These are phyloP conservation scores for Micromesistius poutassou DNA, from an alignment of 2,797 vertebrate genomes.

Conservation along the genomic window DNA sequence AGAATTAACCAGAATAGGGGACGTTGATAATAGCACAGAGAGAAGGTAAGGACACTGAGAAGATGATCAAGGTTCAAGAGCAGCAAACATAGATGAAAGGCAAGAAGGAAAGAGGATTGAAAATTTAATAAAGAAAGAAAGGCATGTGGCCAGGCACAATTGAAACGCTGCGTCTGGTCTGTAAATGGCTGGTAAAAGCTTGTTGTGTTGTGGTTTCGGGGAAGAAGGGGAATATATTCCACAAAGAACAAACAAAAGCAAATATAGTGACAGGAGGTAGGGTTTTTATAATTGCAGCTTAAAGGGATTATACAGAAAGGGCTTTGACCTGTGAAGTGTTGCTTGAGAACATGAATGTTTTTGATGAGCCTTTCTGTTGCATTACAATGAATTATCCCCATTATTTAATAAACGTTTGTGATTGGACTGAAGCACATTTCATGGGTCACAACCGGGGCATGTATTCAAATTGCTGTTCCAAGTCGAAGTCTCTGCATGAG, in stretches of 20 bases:
- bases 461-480: neutral
- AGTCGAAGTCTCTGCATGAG: neutral
- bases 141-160: constrained; percentile 36
- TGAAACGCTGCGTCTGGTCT: constrained; percentile 31
- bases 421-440: neutral
- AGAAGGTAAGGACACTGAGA: constrained; percentile 36
- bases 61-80: constrained; percentile 31
- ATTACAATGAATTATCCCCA: neutral
- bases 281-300: constrained; percentile 24
- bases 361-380: neutral
- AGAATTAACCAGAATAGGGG: constrained; percentile 42
- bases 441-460: neutral
- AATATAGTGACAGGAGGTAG: neutral
- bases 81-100: constrained; percentile 53
- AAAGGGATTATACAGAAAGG: constrained; percentile 46
- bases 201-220: constrained; percentile 7
- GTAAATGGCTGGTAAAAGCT: constrained; percentile 56
- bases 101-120: constrained; percentile 35
- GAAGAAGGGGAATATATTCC: neutral
- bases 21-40: constrained; percentile 46
- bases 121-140: constrained; percentile 54
- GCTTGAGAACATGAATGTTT: neutral
- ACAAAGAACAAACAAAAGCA: neutral
- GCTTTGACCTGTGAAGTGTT: constrained; percentile 29
- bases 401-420: neutral